A percentile compares a stretch with the other conserved stretches of the same genome.
Evolutionary conservation across 2,888 invertebrate species (phyloP).

Genomic region (Chymomyza procnemis): DNA sequence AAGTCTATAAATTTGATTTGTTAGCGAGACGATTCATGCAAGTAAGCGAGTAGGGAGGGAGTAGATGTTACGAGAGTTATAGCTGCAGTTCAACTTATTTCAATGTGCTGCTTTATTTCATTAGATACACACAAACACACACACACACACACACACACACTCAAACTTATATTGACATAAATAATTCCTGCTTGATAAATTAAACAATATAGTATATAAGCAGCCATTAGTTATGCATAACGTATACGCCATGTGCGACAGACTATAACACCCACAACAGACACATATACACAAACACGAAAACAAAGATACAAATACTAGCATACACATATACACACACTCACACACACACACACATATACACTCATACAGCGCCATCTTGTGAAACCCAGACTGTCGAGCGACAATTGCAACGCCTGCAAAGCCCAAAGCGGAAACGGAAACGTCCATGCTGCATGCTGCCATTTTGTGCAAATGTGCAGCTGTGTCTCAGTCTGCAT

Average conservation of each 20-base stretch:
- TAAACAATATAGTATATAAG: constrained; percentile 64
- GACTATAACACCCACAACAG: constrained; percentile 51
- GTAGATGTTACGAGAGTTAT: too few relatives aligned
- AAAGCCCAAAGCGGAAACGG: constrained; percentile 51
- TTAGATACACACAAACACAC: neutral
- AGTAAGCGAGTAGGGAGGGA: neutral
- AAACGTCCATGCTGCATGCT: constrained; percentile 67
- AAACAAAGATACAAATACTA: neutral
- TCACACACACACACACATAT: neutral
- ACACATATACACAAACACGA: constrained; percentile 14
- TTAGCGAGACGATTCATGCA: constrained; percentile 20
- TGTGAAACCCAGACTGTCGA: constrained; percentile 28
- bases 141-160: neutral
- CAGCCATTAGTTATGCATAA: constrained; percentile 70
- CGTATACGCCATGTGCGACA: constrained; percentile 62
- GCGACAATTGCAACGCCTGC: constrained; percentile 71
- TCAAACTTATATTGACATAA: constrained; percentile 49
- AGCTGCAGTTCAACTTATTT: neutral
- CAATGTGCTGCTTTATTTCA: neutral
- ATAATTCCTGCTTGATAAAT: constrained; percentile 73
- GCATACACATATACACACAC: neutral
- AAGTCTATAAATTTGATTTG: constrained; percentile 51
- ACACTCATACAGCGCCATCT: neutral
- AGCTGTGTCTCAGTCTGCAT: neutral
- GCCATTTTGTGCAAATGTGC: constrained; percentile 63